phyloP scores from a whole-genome alignment of 2,888 invertebrate genomes.

The Hemistola chrysoprasaria region DNA sequence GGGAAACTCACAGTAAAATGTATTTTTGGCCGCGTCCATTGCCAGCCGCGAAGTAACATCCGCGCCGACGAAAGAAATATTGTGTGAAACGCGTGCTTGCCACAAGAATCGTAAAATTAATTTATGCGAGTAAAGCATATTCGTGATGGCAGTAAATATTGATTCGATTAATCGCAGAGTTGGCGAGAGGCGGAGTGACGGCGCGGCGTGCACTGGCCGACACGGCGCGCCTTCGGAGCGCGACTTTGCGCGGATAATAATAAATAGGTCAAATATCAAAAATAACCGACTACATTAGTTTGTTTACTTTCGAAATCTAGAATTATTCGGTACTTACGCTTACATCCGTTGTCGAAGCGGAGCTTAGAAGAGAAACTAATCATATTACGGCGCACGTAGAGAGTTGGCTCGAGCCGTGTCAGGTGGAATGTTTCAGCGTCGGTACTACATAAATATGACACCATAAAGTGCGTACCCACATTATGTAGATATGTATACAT shows the following conservation, averaged over 20 bases:
- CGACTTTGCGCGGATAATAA: constrained; percentile 12
- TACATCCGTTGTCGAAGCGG: constrained; percentile 3
- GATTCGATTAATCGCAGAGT: constrained; percentile 28
- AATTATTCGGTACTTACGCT: constrained; percentile 5
- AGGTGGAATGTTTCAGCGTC: no score
- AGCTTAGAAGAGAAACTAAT: no score
- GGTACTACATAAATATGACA: no score
- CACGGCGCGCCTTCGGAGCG: neutral
- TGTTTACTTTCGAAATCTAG: constrained; percentile 22
- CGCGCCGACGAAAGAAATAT: constrained; percentile 62
- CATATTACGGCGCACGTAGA: no score
- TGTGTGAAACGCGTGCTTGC: constrained; percentile 48
- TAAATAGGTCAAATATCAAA: constrained; percentile 25
- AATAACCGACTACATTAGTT: constrained; percentile 20
- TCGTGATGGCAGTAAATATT: constrained; percentile 45
- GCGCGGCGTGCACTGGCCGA: no score
- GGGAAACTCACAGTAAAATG: constrained; percentile 73
- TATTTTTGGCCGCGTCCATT: constrained; percentile 75
- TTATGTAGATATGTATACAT: no score
- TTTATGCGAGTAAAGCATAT: constrained; percentile 44
- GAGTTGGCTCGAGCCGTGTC: no score
- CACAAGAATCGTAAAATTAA: constrained; percentile 48
- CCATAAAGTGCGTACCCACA: constrained; percentile 4
- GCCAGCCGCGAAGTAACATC: constrained; percentile 71
- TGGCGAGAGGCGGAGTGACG: no score